These are phyloP conservation scores for Macrotus californicus DNA, from an alignment of 2,113 vertebrate species.

Conservation along the genomic window DNA sequence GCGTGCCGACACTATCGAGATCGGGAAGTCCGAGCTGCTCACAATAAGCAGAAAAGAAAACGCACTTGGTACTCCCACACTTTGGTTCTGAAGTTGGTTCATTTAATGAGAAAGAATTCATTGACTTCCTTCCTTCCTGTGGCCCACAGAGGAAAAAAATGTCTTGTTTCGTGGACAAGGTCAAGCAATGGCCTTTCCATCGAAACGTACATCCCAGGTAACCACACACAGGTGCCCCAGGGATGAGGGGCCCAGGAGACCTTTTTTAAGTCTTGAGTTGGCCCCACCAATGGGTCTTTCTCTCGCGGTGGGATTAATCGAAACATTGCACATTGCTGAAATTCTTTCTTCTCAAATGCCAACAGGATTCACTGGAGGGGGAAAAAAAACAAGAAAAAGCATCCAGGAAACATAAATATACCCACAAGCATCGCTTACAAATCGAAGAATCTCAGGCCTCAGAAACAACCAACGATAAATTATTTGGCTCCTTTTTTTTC, in stretches of 20 bases:
- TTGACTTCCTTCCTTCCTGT: not conserved
- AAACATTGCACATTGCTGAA: not conserved
- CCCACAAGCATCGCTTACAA: not conserved
- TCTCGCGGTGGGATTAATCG: fast-evolving
- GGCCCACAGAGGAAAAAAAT: not conserved
- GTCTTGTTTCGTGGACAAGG: not conserved
- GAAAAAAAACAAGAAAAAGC: not conserved
- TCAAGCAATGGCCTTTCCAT: not conserved
- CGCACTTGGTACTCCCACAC: fast-evolving
- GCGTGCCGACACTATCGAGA: fast-evolving
- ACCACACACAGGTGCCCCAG: not conserved
- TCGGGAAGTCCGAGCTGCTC: not conserved
- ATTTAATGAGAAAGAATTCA: not conserved
- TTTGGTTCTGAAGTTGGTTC: not conserved
- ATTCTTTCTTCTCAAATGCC: constrained; percentile 12
- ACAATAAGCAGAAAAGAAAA: not conserved
- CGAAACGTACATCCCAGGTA: not conserved
- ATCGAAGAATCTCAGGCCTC: not conserved
- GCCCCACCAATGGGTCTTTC: not conserved
- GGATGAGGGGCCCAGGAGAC: not conserved
- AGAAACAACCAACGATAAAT: not conserved
- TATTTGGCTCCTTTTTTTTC: not conserved
- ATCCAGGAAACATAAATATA: not conserved
- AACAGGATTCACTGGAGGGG: not conserved
- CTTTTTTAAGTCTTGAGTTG: not conserved